Conservation (phyloP, 2,888 invertebrate genomes). For the Erpobdella octoculata region DNA sequence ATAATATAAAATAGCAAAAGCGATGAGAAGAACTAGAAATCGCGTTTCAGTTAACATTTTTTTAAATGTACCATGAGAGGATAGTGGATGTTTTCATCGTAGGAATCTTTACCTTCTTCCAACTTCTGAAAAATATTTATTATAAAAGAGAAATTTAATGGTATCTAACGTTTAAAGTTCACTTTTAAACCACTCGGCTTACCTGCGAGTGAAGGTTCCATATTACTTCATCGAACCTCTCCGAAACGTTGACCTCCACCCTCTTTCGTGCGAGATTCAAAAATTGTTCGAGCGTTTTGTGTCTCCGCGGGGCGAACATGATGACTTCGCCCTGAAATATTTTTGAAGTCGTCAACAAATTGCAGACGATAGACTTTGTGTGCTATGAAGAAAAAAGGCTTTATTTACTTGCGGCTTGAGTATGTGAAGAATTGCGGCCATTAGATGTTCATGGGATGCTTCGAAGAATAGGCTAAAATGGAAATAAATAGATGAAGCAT, state of each 20-base stretch:
- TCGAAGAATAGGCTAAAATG: constrained; percentile 48
- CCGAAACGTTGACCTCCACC: constrained; percentile 53
- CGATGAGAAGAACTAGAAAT: no score
- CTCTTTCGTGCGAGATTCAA: constrained; percentile 56
- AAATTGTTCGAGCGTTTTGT: constrained; percentile 65
- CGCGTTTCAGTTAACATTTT: constrained; percentile 19
- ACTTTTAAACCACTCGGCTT: constrained; percentile 25
- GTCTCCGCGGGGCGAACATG: constrained; percentile 70
- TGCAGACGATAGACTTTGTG: not conserved
- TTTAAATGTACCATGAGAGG: constrained; percentile 41
- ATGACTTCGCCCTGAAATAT: constrained; percentile 59
- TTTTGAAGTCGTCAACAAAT: not conserved
- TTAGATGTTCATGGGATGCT: constrained; percentile 44
- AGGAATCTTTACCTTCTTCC: constrained; percentile 39
- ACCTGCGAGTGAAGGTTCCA: constrained; percentile 45
- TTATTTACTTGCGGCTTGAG: constrained; percentile 43
- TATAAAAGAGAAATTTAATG: not conserved
- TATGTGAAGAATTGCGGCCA: constrained; percentile 39
- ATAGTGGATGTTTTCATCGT: constrained; percentile 46
- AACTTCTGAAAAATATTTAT: constrained; percentile 26
- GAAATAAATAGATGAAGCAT: not conserved
- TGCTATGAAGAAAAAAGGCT: not conserved
- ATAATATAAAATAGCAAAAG: no score
- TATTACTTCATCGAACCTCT: constrained; percentile 43
- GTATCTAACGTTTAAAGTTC: not conserved